A percentile compares a stretch with the other conserved stretches of the same genome.
These are phyloP conservation scores for Chrysocyon brachyurus DNA, from an alignment of 2,797 vertebrate species.

Conservation along the genomic window DNA sequence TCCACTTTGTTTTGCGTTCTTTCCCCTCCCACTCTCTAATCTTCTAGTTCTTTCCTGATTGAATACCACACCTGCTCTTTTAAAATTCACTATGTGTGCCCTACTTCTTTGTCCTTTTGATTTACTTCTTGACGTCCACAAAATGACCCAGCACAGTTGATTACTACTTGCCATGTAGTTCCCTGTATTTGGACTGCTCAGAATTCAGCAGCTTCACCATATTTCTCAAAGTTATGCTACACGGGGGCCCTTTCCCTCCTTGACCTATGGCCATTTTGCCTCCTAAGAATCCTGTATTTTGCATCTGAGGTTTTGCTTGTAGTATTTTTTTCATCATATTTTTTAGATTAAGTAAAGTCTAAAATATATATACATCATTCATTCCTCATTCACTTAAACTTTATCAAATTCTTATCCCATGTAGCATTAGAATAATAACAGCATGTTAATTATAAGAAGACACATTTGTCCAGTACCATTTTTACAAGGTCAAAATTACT, in stretches of 20 bases:
- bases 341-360: slow-evolving; percentile 47
- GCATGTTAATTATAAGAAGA: neutral
- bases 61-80: neutral
- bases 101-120: neutral
- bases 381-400: slow-evolving; percentile 8
- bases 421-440: neutral
- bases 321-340: neutral
- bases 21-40: neutral
- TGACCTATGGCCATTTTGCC: neutral
- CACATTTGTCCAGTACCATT: neutral
- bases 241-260: neutral
- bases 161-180: neutral
- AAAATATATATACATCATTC: slow-evolving; percentile 27
- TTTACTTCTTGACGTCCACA: neutral
- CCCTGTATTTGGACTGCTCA: neutral
- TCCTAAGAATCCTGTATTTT: neutral
- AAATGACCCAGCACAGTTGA: neutral
- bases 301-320: neutral
- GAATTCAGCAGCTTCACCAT: neutral
- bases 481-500: slow-evolving; percentile 37
- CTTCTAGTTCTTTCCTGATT: neutral
- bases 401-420: neutral
- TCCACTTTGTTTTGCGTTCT: neutral
- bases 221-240: neutral
- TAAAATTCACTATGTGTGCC: neutral